Base-by-base conservation (phyloP, 2,113 vertebrate species). In the Xenus cinereus region DNA sequence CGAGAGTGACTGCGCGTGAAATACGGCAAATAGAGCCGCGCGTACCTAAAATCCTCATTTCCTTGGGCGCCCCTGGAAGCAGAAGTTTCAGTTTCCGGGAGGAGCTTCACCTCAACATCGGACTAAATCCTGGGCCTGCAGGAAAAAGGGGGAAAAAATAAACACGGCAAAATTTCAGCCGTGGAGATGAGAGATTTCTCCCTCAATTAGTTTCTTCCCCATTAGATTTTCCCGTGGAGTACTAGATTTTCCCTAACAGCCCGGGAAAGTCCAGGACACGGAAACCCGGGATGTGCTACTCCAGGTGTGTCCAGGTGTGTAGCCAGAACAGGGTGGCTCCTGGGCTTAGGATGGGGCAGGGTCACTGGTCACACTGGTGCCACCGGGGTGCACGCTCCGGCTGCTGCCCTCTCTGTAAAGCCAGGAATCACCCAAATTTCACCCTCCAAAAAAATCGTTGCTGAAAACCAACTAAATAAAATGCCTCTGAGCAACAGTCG, bases 281-380 rank as follows among this genome's bases (percentile, higher is more conserved):
- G 67, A 46, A 72, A 39, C 5, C 12, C 17, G 1, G 51, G 35
- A 46, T 21, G n/a, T n/a, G n/a, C 24, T 39, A 4, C 27, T 17
- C 21, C 7, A 30, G 48, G 28, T 24, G 4, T 2, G 33, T 12
- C 21, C 15, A 1, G 2, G 2, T 3, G 8, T 3, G 32, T 3
- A 45, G 51, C 50, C 24, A 16, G 41, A 67, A 12, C 10, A 0
- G 1, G 10, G 17, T 4, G 30, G 19, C 5, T 67, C 57, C 85
- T 5, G n/a, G 16, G 24, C 17, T 21, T 22, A 13, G 10, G 10
- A 6, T 9, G 5, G 1, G 3, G 10, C 16, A 56, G 78, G 20
- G 7, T 39, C 26, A 4, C 51, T 17, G 16, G 3, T 21, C 20
- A 4, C 32, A 3, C 18, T 0, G 0, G 8, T 21, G 39, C 5